Base-by-base conservation (phyloP, 2,113 vertebrate species). In the Sander lucioperca region DNA sequence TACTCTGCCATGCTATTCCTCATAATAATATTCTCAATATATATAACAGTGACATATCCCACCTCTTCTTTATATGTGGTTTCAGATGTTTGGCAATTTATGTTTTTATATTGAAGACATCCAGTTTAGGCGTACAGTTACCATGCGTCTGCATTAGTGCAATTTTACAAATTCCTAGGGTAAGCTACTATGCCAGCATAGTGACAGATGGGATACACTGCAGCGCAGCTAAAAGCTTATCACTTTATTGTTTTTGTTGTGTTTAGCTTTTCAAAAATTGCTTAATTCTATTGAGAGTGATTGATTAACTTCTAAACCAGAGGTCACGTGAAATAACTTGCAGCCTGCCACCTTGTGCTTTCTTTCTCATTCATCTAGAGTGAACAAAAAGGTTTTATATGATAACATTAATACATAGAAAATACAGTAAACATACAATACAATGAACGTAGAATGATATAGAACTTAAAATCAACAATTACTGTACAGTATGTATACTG, bases 251-350 rank as follows among this genome's bases (percentile, higher is more conserved):
- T 83, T 87, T 75, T 82, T 74, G 77, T 70, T 57, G 13, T 87
- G 65, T 76, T 84, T 69, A 62, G 72, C 80, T 88, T 93, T 85
- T 86, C 87, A 85, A 88, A 76, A 77, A 87, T 72, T 80, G 67
- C 83, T 82, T 82, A 33, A 71, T 83, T 79, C 73, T 69, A 48
- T 30, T 59, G 57, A 75, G 72, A 70, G 58, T 90, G 79, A 93
- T 90, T 79, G 62, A 86, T 92, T 88, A 57, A 86, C 80, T 80
- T 62, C n/a, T 70, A 53, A 86, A 82, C 23, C 63, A 73, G 74
- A 87, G 92, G 84, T 92, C 87, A 67, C 92, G 91, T 88, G 91
- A 94, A 95, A 91, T 75, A 47, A 83, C 47, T 59, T 57, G 57
- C 19, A 56, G 54, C 56, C 36, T 80, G 86, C 84, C 80, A 77